A percentile compares a stretch with the other conserved stretches of the same genome.
These are phyloP conservation scores for Ophion obscuratus DNA, from an alignment of 2,888 invertebrate species.

Conservation along the genomic window DNA sequence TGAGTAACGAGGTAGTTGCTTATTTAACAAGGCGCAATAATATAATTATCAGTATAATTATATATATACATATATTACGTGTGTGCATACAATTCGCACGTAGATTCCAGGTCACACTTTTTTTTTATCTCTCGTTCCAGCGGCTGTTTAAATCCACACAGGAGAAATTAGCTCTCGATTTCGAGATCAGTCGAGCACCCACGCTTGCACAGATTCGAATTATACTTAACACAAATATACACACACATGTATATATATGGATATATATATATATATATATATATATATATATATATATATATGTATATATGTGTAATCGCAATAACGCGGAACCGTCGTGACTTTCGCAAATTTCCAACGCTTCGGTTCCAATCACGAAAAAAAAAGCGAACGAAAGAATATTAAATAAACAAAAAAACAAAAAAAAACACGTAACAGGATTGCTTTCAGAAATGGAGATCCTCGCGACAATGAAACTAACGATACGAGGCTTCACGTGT, in stretches of 20 bases:
- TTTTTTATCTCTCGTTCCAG: slow-evolving; percentile 4
- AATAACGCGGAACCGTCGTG: not conserved
- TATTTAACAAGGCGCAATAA: slow-evolving; percentile 8
- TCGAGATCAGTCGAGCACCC: slow-evolving; percentile 53
- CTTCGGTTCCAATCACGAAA: slow-evolving; percentile 13
- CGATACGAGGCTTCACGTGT: slow-evolving; percentile 41
- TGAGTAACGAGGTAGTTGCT: slow-evolving; percentile 42
- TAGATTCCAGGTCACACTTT: slow-evolving; percentile 53
- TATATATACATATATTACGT: slow-evolving; percentile 13
- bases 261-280: not conserved
- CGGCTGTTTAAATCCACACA: slow-evolving; percentile 52
- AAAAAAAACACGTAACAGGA: slow-evolving; percentile 65
- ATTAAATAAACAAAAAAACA: slow-evolving; percentile 14
- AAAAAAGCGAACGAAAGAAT: slow-evolving; percentile 14
- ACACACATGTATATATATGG: not conserved
- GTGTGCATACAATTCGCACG: slow-evolving; percentile 35
- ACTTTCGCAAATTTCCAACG: not conserved
- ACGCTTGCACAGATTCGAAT: slow-evolving; percentile 56
- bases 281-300: no score
- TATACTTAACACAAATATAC: not conserved
- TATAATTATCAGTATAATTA: slow-evolving; percentile 30
- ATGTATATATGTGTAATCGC: not conserved
- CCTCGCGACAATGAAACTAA: slow-evolving; percentile 44
- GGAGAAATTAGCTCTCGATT: slow-evolving; percentile 34
- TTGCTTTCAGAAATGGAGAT: slow-evolving; percentile 66